Conservation (phyloP, 2,797 vertebrate genomes). For the Eleutherodactylus coqui region DNA sequence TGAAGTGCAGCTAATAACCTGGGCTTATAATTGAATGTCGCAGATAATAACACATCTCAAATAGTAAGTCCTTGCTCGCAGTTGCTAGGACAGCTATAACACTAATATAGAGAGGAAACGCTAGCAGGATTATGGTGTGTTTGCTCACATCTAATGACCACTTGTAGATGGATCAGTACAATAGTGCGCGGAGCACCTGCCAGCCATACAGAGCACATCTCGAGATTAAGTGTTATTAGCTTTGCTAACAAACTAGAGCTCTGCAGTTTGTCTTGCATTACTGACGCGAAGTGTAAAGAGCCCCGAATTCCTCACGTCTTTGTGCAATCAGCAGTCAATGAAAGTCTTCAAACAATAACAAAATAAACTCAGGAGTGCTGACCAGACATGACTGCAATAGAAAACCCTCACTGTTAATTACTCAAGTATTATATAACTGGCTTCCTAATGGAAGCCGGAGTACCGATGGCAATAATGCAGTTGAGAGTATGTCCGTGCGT, state of each 20-base stretch:
- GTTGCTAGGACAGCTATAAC: slow-evolving; percentile 15
- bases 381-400: not conserved
- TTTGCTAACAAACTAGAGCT: slow-evolving; percentile 56
- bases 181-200: slow-evolving; percentile 27
- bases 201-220: slow-evolving; percentile 44
- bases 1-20: slow-evolving; percentile 4
- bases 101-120: slow-evolving; percentile 41
- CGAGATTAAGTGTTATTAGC: slow-evolving; percentile 61
- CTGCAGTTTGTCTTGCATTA: slow-evolving; percentile 70
- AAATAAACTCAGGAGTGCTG: slow-evolving; percentile 11
- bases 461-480: not conserved
- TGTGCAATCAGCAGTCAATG: slow-evolving; percentile 21
- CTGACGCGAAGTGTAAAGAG: slow-evolving; percentile 63
- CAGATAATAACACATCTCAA: slow-evolving; percentile 19
- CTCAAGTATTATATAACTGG: not conserved
- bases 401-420: slow-evolving; percentile 8
- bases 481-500: not conserved
- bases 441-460: not conserved
- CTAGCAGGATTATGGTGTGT: slow-evolving; percentile 55
- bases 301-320: slow-evolving; percentile 10
- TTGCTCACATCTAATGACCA: slow-evolving; percentile 57
- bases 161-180: slow-evolving; percentile 57
- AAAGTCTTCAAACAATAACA: slow-evolving; percentile 37
- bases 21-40: slow-evolving; percentile 32
- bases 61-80: slow-evolving; percentile 20